These are phyloP conservation scores for Serrognathus titanus DNA, from an alignment of 2,888 invertebrate species.

Conservation along the genomic window DNA sequence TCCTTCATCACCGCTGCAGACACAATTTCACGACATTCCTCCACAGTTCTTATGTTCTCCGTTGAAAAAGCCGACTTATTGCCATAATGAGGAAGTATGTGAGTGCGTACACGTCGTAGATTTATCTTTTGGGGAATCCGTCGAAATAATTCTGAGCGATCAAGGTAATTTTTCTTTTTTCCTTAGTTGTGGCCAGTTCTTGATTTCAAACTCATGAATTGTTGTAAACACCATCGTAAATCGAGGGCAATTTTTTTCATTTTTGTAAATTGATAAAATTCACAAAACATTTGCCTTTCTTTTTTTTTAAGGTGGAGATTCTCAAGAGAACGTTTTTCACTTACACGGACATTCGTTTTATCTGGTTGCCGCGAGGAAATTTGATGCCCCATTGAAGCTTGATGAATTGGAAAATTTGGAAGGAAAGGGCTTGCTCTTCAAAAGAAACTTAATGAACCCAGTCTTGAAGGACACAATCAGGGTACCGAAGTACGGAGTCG, in stretches of 20 bases:
- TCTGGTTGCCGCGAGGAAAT: slow-evolving; percentile 59
- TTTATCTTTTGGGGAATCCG: slow-evolving; percentile 63
- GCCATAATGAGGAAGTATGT: slow-evolving; percentile 51
- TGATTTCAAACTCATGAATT: neutral
- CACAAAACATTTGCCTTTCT: slow-evolving; percentile 26
- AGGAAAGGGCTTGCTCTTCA: slow-evolving; percentile 54
- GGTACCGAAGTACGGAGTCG: slow-evolving; percentile 67
- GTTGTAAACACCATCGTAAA: too few species aligned
- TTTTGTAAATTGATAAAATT: too few species aligned
- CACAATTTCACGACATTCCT: slow-evolving; percentile 63
- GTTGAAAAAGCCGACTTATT: slow-evolving; percentile 36
- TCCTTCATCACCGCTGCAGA: slow-evolving; percentile 74
- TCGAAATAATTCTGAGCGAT: slow-evolving; percentile 72
- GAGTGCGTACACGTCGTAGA: slow-evolving; percentile 73
- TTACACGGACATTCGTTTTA: slow-evolving; percentile 73
- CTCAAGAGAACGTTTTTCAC: slow-evolving; percentile 68
- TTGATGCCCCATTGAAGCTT: slow-evolving; percentile 53
- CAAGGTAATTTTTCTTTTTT: slow-evolving; percentile 56
- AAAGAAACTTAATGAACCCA: slow-evolving; percentile 59
- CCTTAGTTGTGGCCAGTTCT: neutral
- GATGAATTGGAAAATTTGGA: slow-evolving; percentile 59
- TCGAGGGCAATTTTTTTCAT: too few species aligned
- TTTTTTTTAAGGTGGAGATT: slow-evolving; percentile 55
- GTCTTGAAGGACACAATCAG: slow-evolving; percentile 71
- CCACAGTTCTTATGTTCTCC: slow-evolving; percentile 54